phyloP scores from a whole-genome alignment of 2,888 invertebrate genomes.

The Mesorhabditis sp. region DNA sequence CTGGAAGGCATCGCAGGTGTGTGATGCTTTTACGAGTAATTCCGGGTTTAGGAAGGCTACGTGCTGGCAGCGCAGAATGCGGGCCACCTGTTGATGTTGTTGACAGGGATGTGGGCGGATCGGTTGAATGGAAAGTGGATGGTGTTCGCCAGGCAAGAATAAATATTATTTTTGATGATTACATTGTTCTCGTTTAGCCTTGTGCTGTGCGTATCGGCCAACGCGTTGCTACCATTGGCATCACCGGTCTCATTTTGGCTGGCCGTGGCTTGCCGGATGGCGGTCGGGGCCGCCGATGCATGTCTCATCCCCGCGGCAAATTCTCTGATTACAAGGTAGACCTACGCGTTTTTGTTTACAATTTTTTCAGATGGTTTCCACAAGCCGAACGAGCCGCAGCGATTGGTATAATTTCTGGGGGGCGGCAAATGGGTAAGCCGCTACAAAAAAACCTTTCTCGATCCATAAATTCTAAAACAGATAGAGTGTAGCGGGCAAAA shows the following conservation, averaged over 20 bases:
- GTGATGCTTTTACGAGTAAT: background rate
- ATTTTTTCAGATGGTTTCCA: slow-evolving; percentile 44
- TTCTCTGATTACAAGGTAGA: slow-evolving; percentile 48
- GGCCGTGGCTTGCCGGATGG: slow-evolving; percentile 44
- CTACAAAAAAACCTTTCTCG: slow-evolving; percentile 1
- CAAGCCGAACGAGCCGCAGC: slow-evolving; percentile 52
- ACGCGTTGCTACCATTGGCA: slow-evolving; percentile 43
- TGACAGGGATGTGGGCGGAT: slow-evolving; percentile 53
- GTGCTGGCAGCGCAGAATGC: slow-evolving; percentile 55
- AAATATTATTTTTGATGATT: background rate
- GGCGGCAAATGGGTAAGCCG: slow-evolving; percentile 45
- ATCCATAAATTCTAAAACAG: background rate
- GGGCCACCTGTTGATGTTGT: slow-evolving; percentile 46
- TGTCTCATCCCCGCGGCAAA: slow-evolving; percentile 52
- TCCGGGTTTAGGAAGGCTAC: slow-evolving; percentile 43
- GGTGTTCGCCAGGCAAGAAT: slow-evolving; percentile 21
- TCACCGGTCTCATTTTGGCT: slow-evolving; percentile 45
- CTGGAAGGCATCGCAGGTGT: slow-evolving; percentile 42
- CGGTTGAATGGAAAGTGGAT: slow-evolving; percentile 54
- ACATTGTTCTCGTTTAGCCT: slow-evolving; percentile 20
- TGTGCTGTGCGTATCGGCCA: slow-evolving; percentile 45
- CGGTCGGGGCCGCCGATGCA: slow-evolving; percentile 53
- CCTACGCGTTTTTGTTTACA: background rate
- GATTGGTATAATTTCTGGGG: slow-evolving; percentile 52
- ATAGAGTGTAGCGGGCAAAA: no score